Conservation (phyloP, 2,797 vertebrate species). For the Aeoliscus strigatus region DNA sequence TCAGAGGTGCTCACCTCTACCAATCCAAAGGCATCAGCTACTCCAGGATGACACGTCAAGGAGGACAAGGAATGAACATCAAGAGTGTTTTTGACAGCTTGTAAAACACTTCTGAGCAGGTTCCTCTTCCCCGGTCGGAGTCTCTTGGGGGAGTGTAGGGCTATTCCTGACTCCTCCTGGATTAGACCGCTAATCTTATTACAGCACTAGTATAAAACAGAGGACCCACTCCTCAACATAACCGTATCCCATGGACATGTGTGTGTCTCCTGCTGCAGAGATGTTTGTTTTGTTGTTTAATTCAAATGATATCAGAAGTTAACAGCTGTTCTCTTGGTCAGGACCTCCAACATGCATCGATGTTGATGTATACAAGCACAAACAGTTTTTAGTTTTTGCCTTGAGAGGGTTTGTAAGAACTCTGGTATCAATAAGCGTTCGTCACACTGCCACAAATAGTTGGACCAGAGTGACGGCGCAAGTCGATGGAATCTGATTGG, state of each 20-base stretch:
- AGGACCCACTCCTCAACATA: constrained; percentile 36
- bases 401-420: background rate
- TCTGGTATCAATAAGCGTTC: background rate
- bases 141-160: constrained; percentile 17
- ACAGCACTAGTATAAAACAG: constrained; percentile 39
- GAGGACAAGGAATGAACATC: background rate
- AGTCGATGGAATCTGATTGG: constrained; percentile 52
- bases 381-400: background rate
- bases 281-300: background rate
- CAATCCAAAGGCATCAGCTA: constrained; percentile 9
- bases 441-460: constrained; percentile 16
- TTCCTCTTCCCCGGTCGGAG: constrained; percentile 6
- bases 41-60: constrained; percentile 7
- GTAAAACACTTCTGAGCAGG: constrained; percentile 1
- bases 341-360: background rate
- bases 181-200: constrained; percentile 76
- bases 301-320: background rate
- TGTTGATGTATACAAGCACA: background rate
- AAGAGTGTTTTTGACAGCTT: constrained; percentile 12
- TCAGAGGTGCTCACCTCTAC: constrained; percentile 4
- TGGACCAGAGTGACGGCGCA: constrained; percentile 21
- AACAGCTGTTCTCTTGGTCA: background rate
- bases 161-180: constrained; percentile 67
- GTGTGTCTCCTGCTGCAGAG: background rate
- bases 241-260: constrained; percentile 1